Evolutionary conservation across 2,113 vertebrate genomes (phyloP), one percentile per base, ranked within the genome.

Genomic region (Natator depressus): DNA sequence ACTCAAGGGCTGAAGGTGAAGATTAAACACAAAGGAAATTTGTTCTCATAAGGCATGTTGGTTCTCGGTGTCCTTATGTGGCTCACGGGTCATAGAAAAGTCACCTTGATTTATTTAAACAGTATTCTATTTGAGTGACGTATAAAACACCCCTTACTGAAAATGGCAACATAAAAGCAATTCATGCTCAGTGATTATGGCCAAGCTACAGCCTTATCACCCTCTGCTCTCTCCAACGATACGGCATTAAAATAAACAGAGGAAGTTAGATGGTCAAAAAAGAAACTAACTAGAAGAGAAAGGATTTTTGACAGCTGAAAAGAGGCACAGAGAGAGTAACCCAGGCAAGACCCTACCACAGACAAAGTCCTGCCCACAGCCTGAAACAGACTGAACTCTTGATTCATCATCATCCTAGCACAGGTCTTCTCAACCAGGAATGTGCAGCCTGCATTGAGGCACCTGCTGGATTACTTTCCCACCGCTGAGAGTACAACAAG

Each of bases 191-290:
- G 35, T 90, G 82, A 86, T 35, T 65, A 65, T 65, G 31, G 59
- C 12, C 62, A 46, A 80, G 42, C 38, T 46, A 4, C 94, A 75
- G 38, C 38, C 87, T 80, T 93, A 17, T 46, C 72, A 57, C 84
- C 4, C 14, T 31, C 24, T 84, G 76, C 11, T 91, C 69, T 82
- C 93, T 91, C 95, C 46, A 90, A 19, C 85, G 89, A 14, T 10
- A 17, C 49, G 35, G 85, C 91, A 96, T 89, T 93, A 55, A 95
- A 89, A 91, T 24, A 13, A 90, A 87, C 79, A 84, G 51, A 94
- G 5, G 14, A 90, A 1, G 0, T 42, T 75, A 50, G 51, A 82
- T 42, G 35, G 5, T 38, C 10, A 22, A 24, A 59, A 42, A 46
- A 22, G 4, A 20, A 25, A 24, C 72, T 75, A 46, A n/a, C 7